Evolutionary conservation across 1,140 invertebrate species (phyloP).

Genomic region (Oscheius sp.): DNA sequence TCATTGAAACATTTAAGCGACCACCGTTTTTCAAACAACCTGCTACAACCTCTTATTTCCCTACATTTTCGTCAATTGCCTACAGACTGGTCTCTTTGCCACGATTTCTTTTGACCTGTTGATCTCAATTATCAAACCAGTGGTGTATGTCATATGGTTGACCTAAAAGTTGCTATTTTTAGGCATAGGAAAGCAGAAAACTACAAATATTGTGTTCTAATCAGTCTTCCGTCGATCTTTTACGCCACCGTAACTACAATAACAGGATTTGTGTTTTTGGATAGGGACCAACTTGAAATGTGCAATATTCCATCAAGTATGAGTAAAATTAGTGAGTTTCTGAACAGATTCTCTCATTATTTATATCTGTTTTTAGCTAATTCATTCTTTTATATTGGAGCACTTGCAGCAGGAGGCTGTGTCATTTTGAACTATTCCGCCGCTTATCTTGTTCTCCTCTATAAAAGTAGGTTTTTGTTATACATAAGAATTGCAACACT

Average conservation of each 20-base stretch:
- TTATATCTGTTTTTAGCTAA: background rate
- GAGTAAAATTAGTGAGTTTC: background rate
- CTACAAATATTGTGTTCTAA: background rate
- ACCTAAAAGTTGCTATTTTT: background rate
- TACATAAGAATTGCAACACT: background rate
- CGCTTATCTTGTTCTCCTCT: background rate
- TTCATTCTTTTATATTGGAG: constrained; percentile 7
- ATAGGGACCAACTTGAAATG: background rate
- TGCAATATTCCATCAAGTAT: constrained; percentile 3
- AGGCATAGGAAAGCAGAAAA: background rate
- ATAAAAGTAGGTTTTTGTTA: background rate
- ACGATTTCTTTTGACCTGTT: constrained; percentile 1
- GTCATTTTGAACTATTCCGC: background rate
- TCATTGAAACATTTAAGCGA: background rate
- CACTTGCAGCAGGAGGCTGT: background rate
- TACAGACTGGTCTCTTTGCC: constrained; percentile 5
- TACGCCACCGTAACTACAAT: background rate
- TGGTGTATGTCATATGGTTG: background rate
- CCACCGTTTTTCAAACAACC: background rate
- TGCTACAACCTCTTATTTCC: background rate
- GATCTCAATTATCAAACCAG: background rate
- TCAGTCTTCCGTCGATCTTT: background rate
- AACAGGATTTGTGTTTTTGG: background rate
- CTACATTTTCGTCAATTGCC: constrained; percentile 5
- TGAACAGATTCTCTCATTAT: background rate